Evolutionary conservation across 92 coral and sea anemone species (phyloP), one percentile per base, ranked within the genome.

Genomic region (Palythoa heliodiscus): DNA sequence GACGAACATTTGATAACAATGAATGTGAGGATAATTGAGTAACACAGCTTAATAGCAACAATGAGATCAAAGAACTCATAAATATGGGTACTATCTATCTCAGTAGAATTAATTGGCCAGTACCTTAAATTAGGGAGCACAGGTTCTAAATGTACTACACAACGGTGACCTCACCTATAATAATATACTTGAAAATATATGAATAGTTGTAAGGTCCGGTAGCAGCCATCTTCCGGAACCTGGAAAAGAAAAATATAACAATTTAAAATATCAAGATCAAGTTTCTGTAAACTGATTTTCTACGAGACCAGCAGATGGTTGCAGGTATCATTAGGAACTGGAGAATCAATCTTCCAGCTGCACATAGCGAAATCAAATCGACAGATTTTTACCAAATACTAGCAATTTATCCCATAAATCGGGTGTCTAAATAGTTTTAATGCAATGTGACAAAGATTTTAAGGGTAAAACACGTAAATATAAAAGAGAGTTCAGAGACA

Each of bases 201-300:
- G 99, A 97, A 87, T 97, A 97, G 88, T 97, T 97, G 87, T 97
- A 97, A 47, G 99, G 99, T 82, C 99, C 99, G 79, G 99, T 97
- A 17, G 99, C 99, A 70, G 99, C 98, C 99, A 97, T 97, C 77
- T 82, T 88, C 74, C 89, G 86, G 91, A 90, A 83, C 85, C 90
- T 86, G 53, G 76, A 63, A 67, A 55, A 58, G 25, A 73, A 58
- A 73, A 48, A 71, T 68, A 16, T 15, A 75, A 63, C 16, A 5
- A 57, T 11, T 15, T 48, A 35, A 15, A 37, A 75, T 43, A 61
- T 50, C 24, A 17, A 43, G 52, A 23, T 67, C 39, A 23, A 38
- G 24, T 76, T 77, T 69, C 87, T 40, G 54, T 67, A 72, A 20
- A 82, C 23, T 50, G 52, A 9, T 39, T 63, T 73, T 35, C n/a